Base-by-base conservation (phyloP, 2,797 vertebrate species). In the Acanthiza pusilla region DNA sequence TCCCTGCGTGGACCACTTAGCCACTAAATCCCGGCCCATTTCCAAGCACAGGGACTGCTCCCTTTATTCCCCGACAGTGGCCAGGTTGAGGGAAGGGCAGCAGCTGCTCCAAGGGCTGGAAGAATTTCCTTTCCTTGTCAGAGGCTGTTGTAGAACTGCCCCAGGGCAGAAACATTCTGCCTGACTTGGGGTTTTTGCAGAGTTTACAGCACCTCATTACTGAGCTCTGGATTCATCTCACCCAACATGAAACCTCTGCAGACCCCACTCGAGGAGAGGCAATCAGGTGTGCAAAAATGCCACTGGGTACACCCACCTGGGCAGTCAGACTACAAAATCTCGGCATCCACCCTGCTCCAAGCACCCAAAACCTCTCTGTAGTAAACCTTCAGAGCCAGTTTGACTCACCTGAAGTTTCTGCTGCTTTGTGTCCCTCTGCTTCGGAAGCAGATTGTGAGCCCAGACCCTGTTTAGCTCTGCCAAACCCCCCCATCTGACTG, bases 401-500 rank as follows among this genome's bases (percentile, higher is more conserved):
- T 55, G 80, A 76, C 36, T 34, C 2, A 0, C 23, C 51, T 79
- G n/a, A 76, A 53, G 55, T 19, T 89, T 58, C 36, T 92, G 43
- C n/a, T 5, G 3, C 63, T 81, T 67, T 73, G 20, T 76, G 60
- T 16, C 2, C 2, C 43, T 58, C 29, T 62, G 45, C 36, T 45
- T 43, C 16, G 13, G 67, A 66, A 70, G 34, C 32, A 76, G 29
- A 30, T 12, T 50, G 27, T 9, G 30, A 87, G 27, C 30, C 50
- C 60, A 87, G 55, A 26, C 18, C 38, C 57, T 4, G 0, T 27
- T 85, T n/a, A 74, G 32, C 38, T 54, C 60, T 74, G 54, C 63
- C 83, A 83, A 63, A 18, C 11, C 25, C 57, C n/a, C 23, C 0
- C 3, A 0, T 65, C 78, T 0, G 0, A 10, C 65, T 72, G 36